Base-by-base conservation (phyloP, 1,140 invertebrate species). In the Lucilia sericata region DNA sequence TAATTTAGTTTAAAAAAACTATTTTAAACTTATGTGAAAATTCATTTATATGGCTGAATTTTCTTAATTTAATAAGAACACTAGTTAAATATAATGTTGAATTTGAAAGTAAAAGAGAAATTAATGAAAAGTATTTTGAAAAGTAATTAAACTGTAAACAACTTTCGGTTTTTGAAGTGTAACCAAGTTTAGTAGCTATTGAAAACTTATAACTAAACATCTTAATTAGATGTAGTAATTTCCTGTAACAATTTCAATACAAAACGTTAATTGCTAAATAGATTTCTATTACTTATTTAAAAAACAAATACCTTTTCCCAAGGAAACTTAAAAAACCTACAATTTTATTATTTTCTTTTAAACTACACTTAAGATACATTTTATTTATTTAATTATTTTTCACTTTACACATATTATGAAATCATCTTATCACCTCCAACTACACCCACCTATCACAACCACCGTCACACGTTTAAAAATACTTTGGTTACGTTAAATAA, bases 221-320 rank as follows among this genome's bases (percentile, higher is more conserved):
- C 60, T 70, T 70, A 21, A 70, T 70, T 70, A 70, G 60, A 70
- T 70, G 60, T 70, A 70, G 60, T 21, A 9, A 60, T 60, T 60
- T 60, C 10, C 51, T 60, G 5, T 55, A 19, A 70, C 19, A 19
- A 10, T 70, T 30, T 10, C 60, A 70, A 19, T 70, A 19, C 19
- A 9, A 21, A 70, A 70, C 17, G 5, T 70, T 70, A 21, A 21
- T 70, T 70, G 13, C 60, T 70, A 70, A 70, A 70, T 70, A 19
- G 60, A 70, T 19, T 70, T 55, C 7, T 55, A 55, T 5, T 19
- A 19, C 5, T 12, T 60, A 19, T 70, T 65, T 14, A 65, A n/a
- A 65, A 5, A 17, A n/a, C n/a, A n/a, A n/a, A 70, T 8, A 70
- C 60, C 19, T 19, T 70, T 19, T 70, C 19, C 19, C 0, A 70